Evolutionary conservation across 2,113 vertebrate genomes (phyloP).

Genomic region (Axis porcinus): DNA sequence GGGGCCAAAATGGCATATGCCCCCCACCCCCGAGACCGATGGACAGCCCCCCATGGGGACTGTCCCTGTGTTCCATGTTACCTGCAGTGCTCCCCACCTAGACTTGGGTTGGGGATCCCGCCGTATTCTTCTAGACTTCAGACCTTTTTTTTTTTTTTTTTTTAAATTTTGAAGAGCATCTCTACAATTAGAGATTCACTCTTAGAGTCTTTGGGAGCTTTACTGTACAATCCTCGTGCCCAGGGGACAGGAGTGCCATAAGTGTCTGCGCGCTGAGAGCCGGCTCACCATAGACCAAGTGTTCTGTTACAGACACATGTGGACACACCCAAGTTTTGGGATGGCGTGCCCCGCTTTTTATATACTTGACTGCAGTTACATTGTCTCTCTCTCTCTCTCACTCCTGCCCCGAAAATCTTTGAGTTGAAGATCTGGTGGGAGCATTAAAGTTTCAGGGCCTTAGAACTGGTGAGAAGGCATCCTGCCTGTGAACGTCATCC

Average conservation of each 20-base stretch:
- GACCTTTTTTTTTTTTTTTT: neutral
- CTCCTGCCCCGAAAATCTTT: neutral
- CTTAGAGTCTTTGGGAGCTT: neutral
- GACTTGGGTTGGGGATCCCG: too few species aligned
- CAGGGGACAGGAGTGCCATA: neutral
- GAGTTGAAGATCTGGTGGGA: neutral
- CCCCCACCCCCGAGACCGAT: fast-evolving
- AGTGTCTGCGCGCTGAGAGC: neutral
- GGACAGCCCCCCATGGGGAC: fast-evolving
- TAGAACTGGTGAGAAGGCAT: fast-evolving
- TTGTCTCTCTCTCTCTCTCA: neutral
- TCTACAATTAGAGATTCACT: neutral
- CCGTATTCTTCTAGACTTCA: neutral
- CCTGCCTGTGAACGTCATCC: fast-evolving
- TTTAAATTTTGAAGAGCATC: neutral
- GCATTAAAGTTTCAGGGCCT: neutral
- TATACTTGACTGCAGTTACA: neutral
- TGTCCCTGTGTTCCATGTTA: fast-evolving
- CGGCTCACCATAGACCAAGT: neutral
- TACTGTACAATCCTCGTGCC: neutral
- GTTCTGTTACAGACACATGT: neutral
- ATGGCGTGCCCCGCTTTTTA: neutral
- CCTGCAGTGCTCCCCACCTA: neutral
- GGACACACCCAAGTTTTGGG: neutral
- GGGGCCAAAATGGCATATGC: neutral